A percentile compares a stretch with the other conserved stretches of the same genome.
Conservation (phyloP, 2,888 invertebrate genomes). For the Eupithecia subfuscata region DNA sequence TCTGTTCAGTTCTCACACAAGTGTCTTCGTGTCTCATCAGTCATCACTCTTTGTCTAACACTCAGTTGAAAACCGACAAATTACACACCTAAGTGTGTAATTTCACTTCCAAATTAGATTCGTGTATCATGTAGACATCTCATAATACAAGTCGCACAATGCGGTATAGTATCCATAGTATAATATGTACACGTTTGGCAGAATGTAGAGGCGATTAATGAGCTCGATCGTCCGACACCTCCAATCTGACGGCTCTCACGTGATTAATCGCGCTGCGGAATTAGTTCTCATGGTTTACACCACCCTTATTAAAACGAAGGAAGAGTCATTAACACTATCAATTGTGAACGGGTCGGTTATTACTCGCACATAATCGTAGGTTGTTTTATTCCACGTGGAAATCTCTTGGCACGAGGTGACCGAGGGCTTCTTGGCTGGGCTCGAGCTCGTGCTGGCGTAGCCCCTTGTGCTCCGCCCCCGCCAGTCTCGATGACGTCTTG, state of each 20-base stretch:
- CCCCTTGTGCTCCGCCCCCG: conserved; percentile 49
- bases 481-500: conserved; percentile 68
- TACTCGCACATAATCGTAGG: neutral
- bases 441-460: conserved; percentile 58
- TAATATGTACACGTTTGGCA: conserved; percentile 28
- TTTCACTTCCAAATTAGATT: conserved; percentile 27
- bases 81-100: conserved; percentile 26
- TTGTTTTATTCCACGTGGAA: conserved; percentile 32
- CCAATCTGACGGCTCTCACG: conserved; percentile 46
- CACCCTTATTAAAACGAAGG: conserved; percentile 39
- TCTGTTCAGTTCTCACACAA: neutral
- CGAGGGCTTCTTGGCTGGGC: conserved; percentile 62
- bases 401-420: conserved; percentile 64
- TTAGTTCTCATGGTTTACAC: conserved; percentile 45
- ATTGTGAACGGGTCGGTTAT: conserved; percentile 9
- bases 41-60: conserved; percentile 27
- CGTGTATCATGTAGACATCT: conserved; percentile 17
- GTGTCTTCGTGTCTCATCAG: conserved; percentile 18
- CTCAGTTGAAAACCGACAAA: conserved; percentile 24
- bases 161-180: neutral
- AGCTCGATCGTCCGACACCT: conserved; percentile 47
- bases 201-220: conserved; percentile 49
- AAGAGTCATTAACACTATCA: conserved; percentile 23
- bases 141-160: conserved; percentile 11
- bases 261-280: conserved; percentile 51